These are phyloP conservation scores for Strongylocentrotus purpuratus DNA, from an alignment of 35 echinoderm and acorn worm species.

Conservation along the genomic window DNA sequence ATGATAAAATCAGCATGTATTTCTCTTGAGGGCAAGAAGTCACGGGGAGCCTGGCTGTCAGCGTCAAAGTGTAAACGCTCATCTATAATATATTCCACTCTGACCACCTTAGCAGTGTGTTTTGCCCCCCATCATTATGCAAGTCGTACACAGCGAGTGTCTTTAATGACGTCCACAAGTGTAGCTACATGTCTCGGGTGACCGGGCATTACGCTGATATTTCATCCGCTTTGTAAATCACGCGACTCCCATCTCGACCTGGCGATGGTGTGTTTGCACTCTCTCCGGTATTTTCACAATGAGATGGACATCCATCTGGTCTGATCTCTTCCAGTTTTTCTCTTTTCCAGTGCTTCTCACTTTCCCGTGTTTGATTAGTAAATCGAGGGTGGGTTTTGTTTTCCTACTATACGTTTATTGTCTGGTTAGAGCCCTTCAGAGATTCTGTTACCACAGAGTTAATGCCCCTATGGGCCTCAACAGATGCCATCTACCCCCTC, in stretches of 20 bases:
- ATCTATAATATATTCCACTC: neutral
- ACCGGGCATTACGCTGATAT: neutral
- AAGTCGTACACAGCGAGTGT: neutral
- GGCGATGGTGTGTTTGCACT: neutral
- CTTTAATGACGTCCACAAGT: conserved; percentile 10
- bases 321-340: too few relatives aligned
- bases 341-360: neutral
- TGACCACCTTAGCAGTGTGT: neutral
- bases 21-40: neutral
- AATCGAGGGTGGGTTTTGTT: neutral
- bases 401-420: neutral
- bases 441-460: too few relatives aligned
- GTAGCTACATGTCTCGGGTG: neutral
- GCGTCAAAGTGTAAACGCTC: neutral
- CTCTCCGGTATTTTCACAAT: neutral
- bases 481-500: too few relatives aligned
- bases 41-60: neutral
- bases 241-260: neutral
- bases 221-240: neutral
- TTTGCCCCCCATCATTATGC: conserved; percentile 9
- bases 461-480: too few relatives aligned
- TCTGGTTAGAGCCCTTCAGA: neutral
- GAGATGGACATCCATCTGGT: neutral
- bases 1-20: neutral
- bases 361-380: neutral